Evolutionary conservation across 2,797 vertebrate species (phyloP), one percentile per base, ranked within the genome.

Genomic region (Momotus momota): DNA sequence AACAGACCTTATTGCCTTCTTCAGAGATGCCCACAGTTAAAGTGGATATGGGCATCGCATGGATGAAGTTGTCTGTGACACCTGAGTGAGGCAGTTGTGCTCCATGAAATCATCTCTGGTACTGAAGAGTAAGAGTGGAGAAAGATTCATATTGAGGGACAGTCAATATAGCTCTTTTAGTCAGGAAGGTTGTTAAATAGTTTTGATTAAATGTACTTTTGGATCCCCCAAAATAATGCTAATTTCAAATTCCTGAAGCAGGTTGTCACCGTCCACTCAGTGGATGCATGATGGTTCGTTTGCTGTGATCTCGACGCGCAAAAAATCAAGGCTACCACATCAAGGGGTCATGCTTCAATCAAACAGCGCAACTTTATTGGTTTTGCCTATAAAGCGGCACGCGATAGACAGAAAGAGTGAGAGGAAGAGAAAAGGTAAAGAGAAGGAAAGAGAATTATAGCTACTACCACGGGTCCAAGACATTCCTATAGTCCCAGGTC

Each of bases 81-180:
- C 9, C 19, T 72, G 25, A 35, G 21, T 1, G 1, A 72, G 14
- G n/a, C 5, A 57, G 8, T 21, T 89, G 43, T 29, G 62, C 21
- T 26, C n/a, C 2, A 1, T 51, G 14, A 82, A 80, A 62, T 13
- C 4, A 19, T 54, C 10, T 81, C 25, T 81, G 54, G 20, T 51
- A 43, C 7, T 57, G 57, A 55, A 62, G 60, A 51, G 27, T 7
- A 16, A 62, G n/a, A 74, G 27, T 77, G 13, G 4, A 6, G 9
- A 82, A 80, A 58, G n/a, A 41, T 31, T 67, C 18, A 22, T 33
- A 27, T 1, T 11, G 22, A 74, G 38, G 52, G 12, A 43, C 5
- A 65, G 54, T 6, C 9, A 58, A 9, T 15, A 18, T 40, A 0
- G 0, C 14, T 13, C 3, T n/a, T 14, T 66, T 74, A 62, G 9